phyloP scores from a whole-genome alignment of 1,140 invertebrate genomes.

The Sitophilus oryzae region DNA sequence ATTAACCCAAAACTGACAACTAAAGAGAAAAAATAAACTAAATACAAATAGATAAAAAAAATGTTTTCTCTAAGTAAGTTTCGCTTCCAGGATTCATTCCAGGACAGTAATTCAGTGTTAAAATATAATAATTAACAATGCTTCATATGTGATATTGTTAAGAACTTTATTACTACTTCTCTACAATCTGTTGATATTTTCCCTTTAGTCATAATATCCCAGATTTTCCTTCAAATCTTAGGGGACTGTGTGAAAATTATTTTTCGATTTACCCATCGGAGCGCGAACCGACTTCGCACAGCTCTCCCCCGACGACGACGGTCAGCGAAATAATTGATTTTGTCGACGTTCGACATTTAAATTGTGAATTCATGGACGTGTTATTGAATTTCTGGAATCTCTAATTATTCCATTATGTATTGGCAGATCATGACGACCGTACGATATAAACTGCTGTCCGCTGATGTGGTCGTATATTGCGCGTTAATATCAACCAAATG shows the following conservation, averaged over 20 bases:
- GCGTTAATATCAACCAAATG: neutral
- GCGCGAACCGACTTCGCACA: too few species aligned
- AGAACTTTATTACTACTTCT: too few species aligned
- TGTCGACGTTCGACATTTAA: constrained; percentile 1
- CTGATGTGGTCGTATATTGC: neutral
- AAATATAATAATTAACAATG: too few species aligned
- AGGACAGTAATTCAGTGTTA: too few species aligned
- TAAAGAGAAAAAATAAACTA: too few species aligned
- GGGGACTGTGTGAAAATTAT: too few species aligned
- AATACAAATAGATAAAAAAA: too few species aligned
- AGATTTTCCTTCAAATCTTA: neutral
- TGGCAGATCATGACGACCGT: constrained; percentile 1
- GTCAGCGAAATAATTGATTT: neutral
- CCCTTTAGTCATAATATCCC: neutral
- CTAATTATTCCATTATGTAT: constrained; percentile 6
- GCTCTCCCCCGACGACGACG: neutral
- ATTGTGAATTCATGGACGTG: constrained; percentile 6
- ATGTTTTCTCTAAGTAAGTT: too few species aligned
- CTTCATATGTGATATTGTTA: too few species aligned
- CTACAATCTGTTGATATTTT: neutral
- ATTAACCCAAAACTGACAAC: too few species aligned
- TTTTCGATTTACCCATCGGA: too few species aligned
- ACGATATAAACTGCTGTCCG: neutral
- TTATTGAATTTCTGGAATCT: constrained; percentile 7
- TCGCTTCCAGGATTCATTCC: too few species aligned